Conservation (phyloP, 2,113 vertebrate genomes). For the Caranx melampygus region DNA sequence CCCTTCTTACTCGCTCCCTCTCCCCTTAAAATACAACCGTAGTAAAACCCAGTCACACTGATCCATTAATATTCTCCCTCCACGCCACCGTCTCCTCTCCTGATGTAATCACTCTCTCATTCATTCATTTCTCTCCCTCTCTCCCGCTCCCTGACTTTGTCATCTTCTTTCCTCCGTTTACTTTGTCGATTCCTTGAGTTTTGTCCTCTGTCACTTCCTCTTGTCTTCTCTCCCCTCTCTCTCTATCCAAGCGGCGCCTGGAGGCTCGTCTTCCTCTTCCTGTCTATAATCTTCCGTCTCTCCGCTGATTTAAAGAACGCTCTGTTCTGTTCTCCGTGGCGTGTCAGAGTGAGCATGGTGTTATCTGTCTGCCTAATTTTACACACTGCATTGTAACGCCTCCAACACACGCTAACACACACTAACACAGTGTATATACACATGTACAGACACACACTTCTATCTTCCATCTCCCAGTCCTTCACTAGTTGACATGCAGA, state of each 20-base stretch:
- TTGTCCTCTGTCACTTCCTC: neutral
- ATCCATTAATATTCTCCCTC: neutral
- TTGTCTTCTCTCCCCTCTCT: neutral
- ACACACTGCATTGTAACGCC: neutral
- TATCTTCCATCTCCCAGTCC: too few species aligned
- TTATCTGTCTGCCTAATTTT: slow-evolving; percentile 24
- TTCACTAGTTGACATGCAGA: neutral
- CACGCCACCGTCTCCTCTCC: neutral
- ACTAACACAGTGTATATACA: neutral
- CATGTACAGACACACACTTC: neutral
- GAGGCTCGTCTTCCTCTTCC: slow-evolving; percentile 14
- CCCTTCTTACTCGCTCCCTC: neutral
- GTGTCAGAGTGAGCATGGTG: slow-evolving; percentile 16
- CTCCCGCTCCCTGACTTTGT: slow-evolving; percentile 27
- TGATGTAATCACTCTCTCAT: neutral
- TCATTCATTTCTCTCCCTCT: neutral
- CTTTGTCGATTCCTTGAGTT: slow-evolving; percentile 30
- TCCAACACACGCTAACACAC: neutral
- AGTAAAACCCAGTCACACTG: neutral
- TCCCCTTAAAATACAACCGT: neutral
- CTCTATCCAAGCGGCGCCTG: neutral
- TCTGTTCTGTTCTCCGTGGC: slow-evolving; percentile 32
- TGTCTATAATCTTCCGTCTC: slow-evolving; percentile 28
- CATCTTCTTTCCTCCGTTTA: slow-evolving; percentile 22
- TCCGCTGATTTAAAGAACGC: slow-evolving; percentile 29